Base-by-base conservation (phyloP, 2,888 invertebrate species). In the Nephrocerus scutellatus region DNA sequence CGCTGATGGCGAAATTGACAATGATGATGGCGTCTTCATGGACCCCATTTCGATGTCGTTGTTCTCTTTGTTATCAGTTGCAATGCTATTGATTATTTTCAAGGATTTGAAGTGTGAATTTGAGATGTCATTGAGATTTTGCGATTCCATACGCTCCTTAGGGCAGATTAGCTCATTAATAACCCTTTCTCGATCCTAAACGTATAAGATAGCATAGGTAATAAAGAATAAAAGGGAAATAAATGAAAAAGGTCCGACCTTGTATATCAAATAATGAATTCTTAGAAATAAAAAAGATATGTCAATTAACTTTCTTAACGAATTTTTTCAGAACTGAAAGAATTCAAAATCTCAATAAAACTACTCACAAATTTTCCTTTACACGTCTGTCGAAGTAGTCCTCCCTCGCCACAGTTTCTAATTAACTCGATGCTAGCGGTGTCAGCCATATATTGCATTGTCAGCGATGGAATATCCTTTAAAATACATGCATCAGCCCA, bases 401-500 rank as follows among this genome's bases (percentile, higher is more conserved):
- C 84, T 43, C 81, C 82, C 43, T 82, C 66, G 34, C 83, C 83
- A 53, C 84, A 84, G 60, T 84, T 84, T 19, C 81, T 77, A 24
- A 82, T 81, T 38, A 84, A 70, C 62, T 82, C 83, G 34, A 84
- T 76, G 30, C 82, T 82, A 22, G 82, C 81, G 58, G 81, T 80
- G 59, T 84, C 84, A 19, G 84, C 84, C 57, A 84, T 73, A 59
- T 82, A 85, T 41, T 83, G 73, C 48, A 82, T 78, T 2, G 84
- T 84, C 47, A 84, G 68, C 21, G 82, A 82, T 5, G 84, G 82
- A 50, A 84, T 68, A 41, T 80, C 80, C 50, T 77, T 77, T 40
- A 84, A 69, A 66, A 83, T 77, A 59, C 84, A 84, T 19, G 81
- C 80, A 50, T 77, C 76, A n/a, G 84, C 84, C 84, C 84, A 84